Evolutionary conservation across 2,113 vertebrate species (phyloP).

Genomic region (Eulemur macaco): DNA sequence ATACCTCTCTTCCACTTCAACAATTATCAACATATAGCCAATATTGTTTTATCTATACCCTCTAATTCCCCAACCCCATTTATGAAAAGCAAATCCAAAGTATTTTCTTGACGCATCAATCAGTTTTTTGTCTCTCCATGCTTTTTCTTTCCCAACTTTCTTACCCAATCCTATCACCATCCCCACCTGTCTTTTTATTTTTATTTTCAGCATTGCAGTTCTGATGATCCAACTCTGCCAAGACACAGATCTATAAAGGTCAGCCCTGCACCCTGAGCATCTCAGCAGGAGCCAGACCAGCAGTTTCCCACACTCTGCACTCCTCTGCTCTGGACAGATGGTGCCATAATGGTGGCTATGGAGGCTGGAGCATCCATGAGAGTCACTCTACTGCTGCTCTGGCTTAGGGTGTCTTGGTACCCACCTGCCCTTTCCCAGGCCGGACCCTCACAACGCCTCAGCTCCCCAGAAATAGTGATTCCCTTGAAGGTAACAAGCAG

Average conservation of each 20-base stretch:
- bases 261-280: background rate
- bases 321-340: background rate
- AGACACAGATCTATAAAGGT: background rate
- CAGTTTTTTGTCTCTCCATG: background rate
- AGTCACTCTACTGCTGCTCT: conserved; percentile 15
- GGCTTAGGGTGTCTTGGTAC: conserved; percentile 33
- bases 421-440: background rate
- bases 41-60: background rate
- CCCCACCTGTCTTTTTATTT: background rate
- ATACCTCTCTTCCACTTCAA: background rate
- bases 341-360: background rate
- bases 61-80: background rate
- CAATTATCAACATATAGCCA: background rate
- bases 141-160: background rate
- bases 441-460: background rate
- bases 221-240: background rate
- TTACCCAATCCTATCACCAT: background rate
- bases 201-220: conserved; percentile 28
- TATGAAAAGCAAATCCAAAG: conserved; percentile 14
- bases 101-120: background rate
- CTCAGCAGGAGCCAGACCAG: background rate
- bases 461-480: conserved; percentile 52
- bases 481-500: conserved; percentile 49
- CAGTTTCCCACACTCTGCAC: background rate
- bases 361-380: rapidly evolving